Evolutionary conservation across 2,888 invertebrate species (phyloP), one percentile per base, ranked within the genome.

Genomic region (Onthophagus sagittarius): DNA sequence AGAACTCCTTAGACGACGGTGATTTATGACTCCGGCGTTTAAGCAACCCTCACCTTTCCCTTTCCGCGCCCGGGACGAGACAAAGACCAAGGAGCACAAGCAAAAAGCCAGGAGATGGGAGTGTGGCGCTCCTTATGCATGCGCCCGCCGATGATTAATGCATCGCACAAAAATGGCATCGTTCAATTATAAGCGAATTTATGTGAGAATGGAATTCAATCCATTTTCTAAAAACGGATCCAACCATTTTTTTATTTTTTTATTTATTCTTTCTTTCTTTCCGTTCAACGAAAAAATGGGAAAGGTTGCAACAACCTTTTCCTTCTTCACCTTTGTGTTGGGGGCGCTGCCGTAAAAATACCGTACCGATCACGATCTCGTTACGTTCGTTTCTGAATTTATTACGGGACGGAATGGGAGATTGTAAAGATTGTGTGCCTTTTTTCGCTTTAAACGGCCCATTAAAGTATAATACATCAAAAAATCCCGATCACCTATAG

Each of bases 1-100:
- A 73, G 73, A 67, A 73, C 72, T 77, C 75, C 74, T 74, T 76
- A 71, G 23, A 69, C 70, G 64, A 70, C 39, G 75, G 73, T 76
- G 75, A 76, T 75, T 75, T 75, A 77, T 77, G 71, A 67, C 71
- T 53, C 9, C 39, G 11, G 11, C 39, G 39, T 53, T 53, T 53
- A 11, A 53, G 39, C 39, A 53, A 53, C 39, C 39, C 39, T 53
- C 39, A 53, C 39, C 39, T 53, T 53, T 53, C 39, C 39, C 39
- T 53, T 53, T 53, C 39, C 39, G 39, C 39, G 39, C 39, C 39
- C 39, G 39, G 39, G 39, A 53, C 39, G 5, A 53, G 39, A 53
- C 39, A 53, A 53, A 53, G 39, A 53, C 9, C 39, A 53, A 53
- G 39, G 11, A 53, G 39, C 39, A 53, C 39, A 53, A 53, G 39